Base-by-base conservation (phyloP, 2,113 vertebrate genomes). In the Nesoenas mayeri region DNA sequence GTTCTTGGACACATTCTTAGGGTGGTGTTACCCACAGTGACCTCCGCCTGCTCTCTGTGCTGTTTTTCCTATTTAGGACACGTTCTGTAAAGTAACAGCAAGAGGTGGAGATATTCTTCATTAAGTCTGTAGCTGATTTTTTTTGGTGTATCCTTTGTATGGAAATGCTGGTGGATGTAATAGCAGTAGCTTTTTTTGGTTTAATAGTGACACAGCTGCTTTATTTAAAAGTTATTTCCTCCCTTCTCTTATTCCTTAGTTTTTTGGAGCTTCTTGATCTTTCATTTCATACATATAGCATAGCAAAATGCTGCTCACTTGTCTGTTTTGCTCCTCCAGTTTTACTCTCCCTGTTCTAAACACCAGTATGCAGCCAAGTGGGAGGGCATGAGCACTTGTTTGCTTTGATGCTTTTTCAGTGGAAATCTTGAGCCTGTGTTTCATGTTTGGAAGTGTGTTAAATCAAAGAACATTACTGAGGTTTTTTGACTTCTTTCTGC, bases 361-460 rank as follows among this genome's bases (percentile, higher is more conserved):
- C 1, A 3, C 11, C 40, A 29, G 8, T 21, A 4, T 71, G 48
- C 32, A 79, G 5, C 61, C 36, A 80, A 29, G 28, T 42, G n/a
- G 18, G 83, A 81, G 42, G 72, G 80, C 65, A 65, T 10, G 6
- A 48, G 44, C 14, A 4, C 44, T 70, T 50, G 3, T 1, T 26
- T 3, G 1, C 21, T 71, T 75, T 58, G 72, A 36, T 85, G 54
- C 42, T 87, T 88, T 91, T 90, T 71, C 44, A 53, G 26, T 95
- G 32, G 32, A 75, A 88, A 67, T 38, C 6, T 32, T 85, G 44
- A 65, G 48, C 44, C 31, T 47, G 40, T 58, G 21, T 78, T 73
- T 84, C 0, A 0, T 36, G 10, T 24, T 89, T 53, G 24, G 9
- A 62, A 65, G 17, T 4, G 3, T 65, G 12, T 65, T 82, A 62